These are phyloP conservation scores for Lagenorhynchus albirostris DNA, from an alignment of 2,113 vertebrate genomes.

Conservation along the genomic window DNA sequence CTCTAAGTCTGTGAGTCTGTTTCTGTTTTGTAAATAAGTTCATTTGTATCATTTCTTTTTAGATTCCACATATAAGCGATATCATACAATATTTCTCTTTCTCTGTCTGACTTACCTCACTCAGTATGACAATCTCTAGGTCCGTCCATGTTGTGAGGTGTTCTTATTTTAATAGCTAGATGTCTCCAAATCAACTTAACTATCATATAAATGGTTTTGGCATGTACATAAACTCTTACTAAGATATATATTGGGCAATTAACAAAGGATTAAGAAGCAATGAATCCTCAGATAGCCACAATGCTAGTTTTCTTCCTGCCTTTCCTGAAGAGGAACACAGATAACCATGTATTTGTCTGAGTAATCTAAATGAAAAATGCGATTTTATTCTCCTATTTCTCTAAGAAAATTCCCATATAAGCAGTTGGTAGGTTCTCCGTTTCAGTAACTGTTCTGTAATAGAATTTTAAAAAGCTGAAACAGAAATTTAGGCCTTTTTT, in stretches of 20 bases:
- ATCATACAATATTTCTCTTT: too few species aligned
- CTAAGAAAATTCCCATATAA: constrained; percentile 62
- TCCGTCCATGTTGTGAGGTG: background rate
- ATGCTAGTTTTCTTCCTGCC: constrained; percentile 31
- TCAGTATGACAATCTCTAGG: too few species aligned
- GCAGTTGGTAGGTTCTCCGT: constrained; percentile 3
- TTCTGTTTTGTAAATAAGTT: too few species aligned
- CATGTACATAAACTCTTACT: constrained; percentile 31
- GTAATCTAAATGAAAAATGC: constrained; percentile 55
- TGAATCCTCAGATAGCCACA: constrained; percentile 9
- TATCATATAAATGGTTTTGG: constrained; percentile 42
- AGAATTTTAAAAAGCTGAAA: constrained; percentile 52
- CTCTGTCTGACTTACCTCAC: too few species aligned
- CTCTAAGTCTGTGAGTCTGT: too few species aligned
- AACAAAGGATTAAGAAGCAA: constrained; percentile 55
- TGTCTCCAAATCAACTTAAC: constrained; percentile 45
- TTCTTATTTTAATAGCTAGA: constrained; percentile 27
- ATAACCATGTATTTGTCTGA: constrained; percentile 51
- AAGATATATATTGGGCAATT: constrained; percentile 68
- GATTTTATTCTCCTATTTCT: constrained; percentile 9
- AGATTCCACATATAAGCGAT: too few species aligned
- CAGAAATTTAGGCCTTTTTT: constrained; percentile 44
- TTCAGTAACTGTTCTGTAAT: constrained; percentile 50
- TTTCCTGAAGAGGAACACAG: constrained; percentile 40
- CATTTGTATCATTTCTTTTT: too few species aligned